Percentiles rank a stretch among this genome's conserved stretches.
phyloP scores from a whole-genome alignment of 2,797 vertebrate species.

The Sparus aurata region DNA sequence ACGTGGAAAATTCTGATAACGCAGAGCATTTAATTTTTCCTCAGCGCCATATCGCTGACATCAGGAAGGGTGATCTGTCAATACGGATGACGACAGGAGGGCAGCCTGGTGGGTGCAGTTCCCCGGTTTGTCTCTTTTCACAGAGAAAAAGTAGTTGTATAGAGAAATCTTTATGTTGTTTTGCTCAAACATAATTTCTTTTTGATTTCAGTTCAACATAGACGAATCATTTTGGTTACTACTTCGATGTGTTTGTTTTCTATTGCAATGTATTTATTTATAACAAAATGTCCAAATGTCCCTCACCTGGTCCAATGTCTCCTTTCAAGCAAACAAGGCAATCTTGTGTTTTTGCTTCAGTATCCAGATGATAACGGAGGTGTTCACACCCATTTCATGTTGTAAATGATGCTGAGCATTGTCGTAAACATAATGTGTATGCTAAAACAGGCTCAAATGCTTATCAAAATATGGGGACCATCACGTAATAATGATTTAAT shows the following conservation, averaged over 20 bases:
- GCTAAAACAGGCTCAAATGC: neutral
- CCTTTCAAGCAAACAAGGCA: neutral
- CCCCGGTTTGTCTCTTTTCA: neutral
- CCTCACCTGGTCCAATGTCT: neutral
- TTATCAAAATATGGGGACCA: slow-evolving; percentile 19
- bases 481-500: slow-evolving; percentile 41
- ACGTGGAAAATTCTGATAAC: neutral
- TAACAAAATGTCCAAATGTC: neutral
- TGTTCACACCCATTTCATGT: neutral
- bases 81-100: neutral
- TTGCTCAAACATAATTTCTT: neutral
- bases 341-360: neutral
- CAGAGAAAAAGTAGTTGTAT: neutral
- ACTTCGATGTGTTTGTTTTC: neutral
- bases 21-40: neutral
- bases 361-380: neutral
- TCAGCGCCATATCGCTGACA: neutral
- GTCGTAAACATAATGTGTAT: neutral
- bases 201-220: neutral
- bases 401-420: neutral
- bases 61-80: neutral
- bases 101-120: neutral
- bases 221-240: neutral
- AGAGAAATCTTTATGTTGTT: neutral
- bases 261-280: too few species aligned